These are phyloP conservation scores for Apteryx mantelli DNA, from an alignment of 2,113 vertebrate species.

Conservation along the genomic window DNA sequence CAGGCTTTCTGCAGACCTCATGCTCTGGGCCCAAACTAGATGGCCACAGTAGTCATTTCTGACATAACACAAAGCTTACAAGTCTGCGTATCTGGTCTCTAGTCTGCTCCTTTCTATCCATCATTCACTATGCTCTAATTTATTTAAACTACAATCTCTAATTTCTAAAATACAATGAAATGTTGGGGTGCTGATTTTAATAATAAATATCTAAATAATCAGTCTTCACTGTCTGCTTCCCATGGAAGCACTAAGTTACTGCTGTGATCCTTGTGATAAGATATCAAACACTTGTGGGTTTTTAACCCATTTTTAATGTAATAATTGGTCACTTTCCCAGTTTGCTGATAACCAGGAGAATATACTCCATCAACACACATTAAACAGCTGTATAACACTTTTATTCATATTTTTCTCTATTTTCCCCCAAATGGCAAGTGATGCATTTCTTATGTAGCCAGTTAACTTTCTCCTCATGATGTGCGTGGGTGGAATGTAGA, in stretches of 20 bases:
- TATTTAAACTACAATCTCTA: background rate
- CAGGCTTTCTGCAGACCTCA: background rate
- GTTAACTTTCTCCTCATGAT: background rate
- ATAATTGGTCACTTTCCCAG: background rate
- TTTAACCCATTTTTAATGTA: background rate
- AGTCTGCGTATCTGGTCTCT: background rate
- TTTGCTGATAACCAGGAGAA: background rate
- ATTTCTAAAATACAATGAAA: background rate
- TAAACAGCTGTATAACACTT: background rate
- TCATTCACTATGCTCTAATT: background rate
- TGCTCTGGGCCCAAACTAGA: background rate
- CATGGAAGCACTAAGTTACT: fast-evolving
- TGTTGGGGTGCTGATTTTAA: background rate
- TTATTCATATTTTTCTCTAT: background rate
- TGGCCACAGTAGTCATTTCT: background rate
- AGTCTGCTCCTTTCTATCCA: background rate
- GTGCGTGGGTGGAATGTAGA: background rate
- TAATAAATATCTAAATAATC: background rate
- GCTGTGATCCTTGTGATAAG: background rate
- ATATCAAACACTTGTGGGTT: background rate
- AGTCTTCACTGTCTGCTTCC: background rate
- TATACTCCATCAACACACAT: background rate
- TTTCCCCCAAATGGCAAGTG: background rate
- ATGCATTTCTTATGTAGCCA: background rate
- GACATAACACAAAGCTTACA: background rate